phyloP scores from a whole-genome alignment of 1,140 invertebrate species.

The Orussus abietinus region DNA sequence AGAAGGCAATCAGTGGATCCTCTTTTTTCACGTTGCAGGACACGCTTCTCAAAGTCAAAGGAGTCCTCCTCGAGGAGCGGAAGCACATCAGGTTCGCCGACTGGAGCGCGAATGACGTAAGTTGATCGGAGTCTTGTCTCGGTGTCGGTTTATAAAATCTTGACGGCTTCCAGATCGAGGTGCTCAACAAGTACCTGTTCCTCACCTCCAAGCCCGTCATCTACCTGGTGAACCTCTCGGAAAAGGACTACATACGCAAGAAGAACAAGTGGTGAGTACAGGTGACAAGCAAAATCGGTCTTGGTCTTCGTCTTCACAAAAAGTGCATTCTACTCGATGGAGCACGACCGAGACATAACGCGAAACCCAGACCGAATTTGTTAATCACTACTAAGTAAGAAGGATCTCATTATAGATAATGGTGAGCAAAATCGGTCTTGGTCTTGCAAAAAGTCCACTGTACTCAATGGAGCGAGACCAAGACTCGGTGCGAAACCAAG shows the following conservation, averaged over 20 bases:
- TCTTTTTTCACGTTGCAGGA: slow-evolving; percentile 70
- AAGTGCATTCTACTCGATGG: neutral
- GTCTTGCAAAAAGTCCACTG: too few species aligned
- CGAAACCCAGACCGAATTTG: too few species aligned
- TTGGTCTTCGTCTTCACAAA: neutral
- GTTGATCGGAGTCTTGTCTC: slow-evolving; percentile 33
- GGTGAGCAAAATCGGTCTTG: too few species aligned
- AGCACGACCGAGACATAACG: too few species aligned
- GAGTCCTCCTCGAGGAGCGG: slow-evolving; percentile 81
- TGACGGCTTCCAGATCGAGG: slow-evolving; percentile 77
- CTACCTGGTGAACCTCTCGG: slow-evolving; percentile 95
- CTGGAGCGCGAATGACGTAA: slow-evolving; percentile 92
- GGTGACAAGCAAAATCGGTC: neutral
- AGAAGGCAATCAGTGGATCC: too few species aligned
- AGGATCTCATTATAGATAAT: too few species aligned
- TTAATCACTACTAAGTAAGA: too few species aligned
- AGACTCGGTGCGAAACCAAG: too few species aligned
- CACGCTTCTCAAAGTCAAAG: slow-evolving; percentile 80
- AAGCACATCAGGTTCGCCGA: slow-evolving; percentile 89
- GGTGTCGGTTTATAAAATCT: neutral
- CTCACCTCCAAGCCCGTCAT: slow-evolving; percentile 98
- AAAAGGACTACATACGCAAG: slow-evolving; percentile 98
- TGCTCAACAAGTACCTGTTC: slow-evolving; percentile 95
- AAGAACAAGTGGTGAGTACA: slow-evolving; percentile 95
- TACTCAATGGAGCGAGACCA: too few species aligned